A percentile compares a stretch with the other conserved stretches of the same genome.
These are phyloP conservation scores for Melipona beecheii DNA, from an alignment of 2,888 invertebrate genomes.

Conservation along the genomic window DNA sequence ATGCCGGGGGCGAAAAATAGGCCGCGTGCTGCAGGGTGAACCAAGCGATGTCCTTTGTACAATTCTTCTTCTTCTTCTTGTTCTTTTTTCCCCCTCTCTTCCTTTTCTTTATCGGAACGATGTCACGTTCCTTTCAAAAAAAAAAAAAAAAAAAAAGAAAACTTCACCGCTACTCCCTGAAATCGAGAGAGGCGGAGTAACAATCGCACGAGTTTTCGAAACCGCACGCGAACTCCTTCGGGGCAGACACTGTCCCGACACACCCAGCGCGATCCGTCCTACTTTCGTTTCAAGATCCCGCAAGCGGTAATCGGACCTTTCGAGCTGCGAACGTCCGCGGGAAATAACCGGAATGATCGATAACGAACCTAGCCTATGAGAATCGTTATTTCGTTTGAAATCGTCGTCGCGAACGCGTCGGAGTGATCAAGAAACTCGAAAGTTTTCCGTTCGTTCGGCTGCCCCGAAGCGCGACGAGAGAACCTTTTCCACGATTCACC, in stretches of 20 bases:
- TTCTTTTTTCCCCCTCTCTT: background rate
- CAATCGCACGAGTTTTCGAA: constrained; percentile 13
- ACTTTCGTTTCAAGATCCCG: constrained; percentile 13
- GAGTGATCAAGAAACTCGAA: constrained; percentile 28
- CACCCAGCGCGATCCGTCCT: background rate
- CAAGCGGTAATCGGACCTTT: constrained; percentile 5
- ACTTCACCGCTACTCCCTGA: background rate
- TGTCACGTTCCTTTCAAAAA: background rate
- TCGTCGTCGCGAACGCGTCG: background rate
- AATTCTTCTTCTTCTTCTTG: background rate
- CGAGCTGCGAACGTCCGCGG: background rate
- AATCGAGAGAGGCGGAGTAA: background rate
- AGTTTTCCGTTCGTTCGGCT: constrained; percentile 31
- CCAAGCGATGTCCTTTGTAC: background rate
- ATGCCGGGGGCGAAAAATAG: background rate
- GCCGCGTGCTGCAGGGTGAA: background rate
- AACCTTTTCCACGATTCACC: constrained; percentile 28
- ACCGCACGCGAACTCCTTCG: constrained; percentile 8
- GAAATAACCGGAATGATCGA: constrained; percentile 32
- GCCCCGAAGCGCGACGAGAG: constrained; percentile 40
- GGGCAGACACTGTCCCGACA: background rate
- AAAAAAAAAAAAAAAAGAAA: background rate
- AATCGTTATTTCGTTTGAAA: constrained; percentile 12
- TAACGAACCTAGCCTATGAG: constrained; percentile 5
- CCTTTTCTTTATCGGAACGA: background rate